These are phyloP conservation scores for Cyprinodon variegatus DNA, from an alignment of 2,113 vertebrate genomes.

Conservation along the genomic window DNA sequence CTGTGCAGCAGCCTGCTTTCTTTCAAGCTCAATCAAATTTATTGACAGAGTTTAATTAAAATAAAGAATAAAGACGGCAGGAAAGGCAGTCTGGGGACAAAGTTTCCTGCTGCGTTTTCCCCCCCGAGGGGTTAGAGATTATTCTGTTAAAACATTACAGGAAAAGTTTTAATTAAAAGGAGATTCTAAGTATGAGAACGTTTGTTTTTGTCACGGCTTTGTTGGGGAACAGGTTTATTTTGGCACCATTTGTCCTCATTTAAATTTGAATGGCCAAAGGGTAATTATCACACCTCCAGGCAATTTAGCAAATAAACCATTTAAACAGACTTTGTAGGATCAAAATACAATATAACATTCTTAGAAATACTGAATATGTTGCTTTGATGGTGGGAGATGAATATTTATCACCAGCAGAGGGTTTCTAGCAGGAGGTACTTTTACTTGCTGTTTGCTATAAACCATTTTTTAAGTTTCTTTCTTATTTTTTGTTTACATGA, in stretches of 20 bases:
- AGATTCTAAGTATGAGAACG: neutral
- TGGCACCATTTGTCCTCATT: no score
- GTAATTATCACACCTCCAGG: slow-evolving; percentile 36
- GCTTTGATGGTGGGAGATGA: no score
- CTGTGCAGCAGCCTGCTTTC: slow-evolving; percentile 2
- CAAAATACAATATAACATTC: no score
- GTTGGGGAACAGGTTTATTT: no score
- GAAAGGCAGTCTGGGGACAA: slow-evolving; percentile 13
- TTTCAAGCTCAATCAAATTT: slow-evolving; percentile 48
- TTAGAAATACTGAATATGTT: no score
- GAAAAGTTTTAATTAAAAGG: neutral
- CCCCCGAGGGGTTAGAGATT: neutral
- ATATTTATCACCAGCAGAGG: no score
- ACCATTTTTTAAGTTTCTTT: no score
- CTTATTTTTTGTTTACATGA: no score
- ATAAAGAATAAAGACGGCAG: slow-evolving; percentile 3
- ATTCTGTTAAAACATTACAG: neutral
- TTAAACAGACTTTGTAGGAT: neutral
- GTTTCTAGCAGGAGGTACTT: no score
- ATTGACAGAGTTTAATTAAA: slow-evolving; percentile 51
- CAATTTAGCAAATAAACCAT: slow-evolving; percentile 31
- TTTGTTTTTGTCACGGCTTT: neutral
- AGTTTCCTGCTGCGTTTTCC: neutral
- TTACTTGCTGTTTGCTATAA: no score
- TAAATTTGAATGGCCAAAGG: neutral